phyloP scores from a whole-genome alignment of 2,888 invertebrate genomes.

The Stenodera caucasica region DNA sequence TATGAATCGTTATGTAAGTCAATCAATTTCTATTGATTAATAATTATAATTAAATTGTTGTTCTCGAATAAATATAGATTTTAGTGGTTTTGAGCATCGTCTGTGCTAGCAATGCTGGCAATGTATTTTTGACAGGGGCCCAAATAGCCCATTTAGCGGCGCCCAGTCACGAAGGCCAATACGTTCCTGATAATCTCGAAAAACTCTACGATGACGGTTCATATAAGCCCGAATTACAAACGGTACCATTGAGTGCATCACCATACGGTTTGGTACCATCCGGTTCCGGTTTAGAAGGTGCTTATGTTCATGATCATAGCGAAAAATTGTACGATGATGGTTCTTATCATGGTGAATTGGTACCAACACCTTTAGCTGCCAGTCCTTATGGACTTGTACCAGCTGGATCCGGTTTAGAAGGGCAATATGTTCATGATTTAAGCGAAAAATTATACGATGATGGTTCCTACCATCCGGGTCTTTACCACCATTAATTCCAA shows the following conservation, averaged over 20 bases:
- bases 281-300: slow-evolving; percentile 39
- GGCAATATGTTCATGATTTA: slow-evolving; percentile 36
- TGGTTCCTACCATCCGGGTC: slow-evolving; percentile 37
- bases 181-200: slow-evolving; percentile 42
- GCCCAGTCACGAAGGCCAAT: slow-evolving; percentile 40
- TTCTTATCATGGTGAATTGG: slow-evolving; percentile 34
- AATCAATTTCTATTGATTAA: not conserved
- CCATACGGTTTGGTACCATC: slow-evolving; percentile 38
- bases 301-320: slow-evolving; percentile 31
- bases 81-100: slow-evolving; percentile 3
- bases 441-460: slow-evolving; percentile 37
- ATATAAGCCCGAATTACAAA: slow-evolving; percentile 40
- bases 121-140: not conserved
- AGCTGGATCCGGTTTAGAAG: slow-evolving; percentile 42
- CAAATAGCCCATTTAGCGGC: slow-evolving; percentile 3
- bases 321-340: slow-evolving; percentile 34
- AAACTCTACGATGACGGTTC: slow-evolving; percentile 47
- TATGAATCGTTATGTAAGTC: slow-evolving; percentile 23
- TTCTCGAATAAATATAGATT: slow-evolving; percentile 10
- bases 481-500: slow-evolving; percentile 5
- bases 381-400: slow-evolving; percentile 40
- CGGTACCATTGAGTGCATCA: slow-evolving; percentile 35
- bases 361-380: slow-evolving; percentile 33
- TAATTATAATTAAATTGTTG: slow-evolving; percentile 6
- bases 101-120: slow-evolving; percentile 1